Evolutionary conservation across 1,140 invertebrate species (phyloP), one percentile per base, ranked within the genome.

Genomic region (Monomorium pharaonis): DNA sequence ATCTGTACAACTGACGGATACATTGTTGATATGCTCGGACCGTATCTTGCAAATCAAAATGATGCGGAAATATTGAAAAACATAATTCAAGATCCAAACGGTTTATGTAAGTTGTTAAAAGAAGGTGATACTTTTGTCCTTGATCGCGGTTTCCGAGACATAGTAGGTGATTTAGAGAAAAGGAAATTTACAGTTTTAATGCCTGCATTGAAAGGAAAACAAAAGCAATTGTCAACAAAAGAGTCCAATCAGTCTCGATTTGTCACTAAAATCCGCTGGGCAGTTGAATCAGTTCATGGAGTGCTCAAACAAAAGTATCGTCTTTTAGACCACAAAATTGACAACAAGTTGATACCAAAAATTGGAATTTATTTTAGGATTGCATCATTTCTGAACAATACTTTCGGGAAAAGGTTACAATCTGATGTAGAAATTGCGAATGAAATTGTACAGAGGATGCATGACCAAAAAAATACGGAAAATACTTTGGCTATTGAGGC

Each of bases 101-200:
- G 84, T 65, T 37, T 78, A 9, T 24, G 16, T 30, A 60, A 37
- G 3, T 10, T 85, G 4, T 60, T 77, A 51, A 58, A 42, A 51
- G 18, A 21, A 62, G 44, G 44, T 44, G 74, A 78, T 77, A n/a
- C 33, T 51, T 85, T 44, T 51, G 58, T 85, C 63, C 62, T 91
- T 56, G 92, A 93, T 88, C 86, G 92, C 51, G 92, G 93, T 1
- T 51, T 51, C 5, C 18, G 49, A 51, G n/a, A n/a, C n/a, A 51
- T 51, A 51, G 14, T 16, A 1, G 42, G 92, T 93, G n/a, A 67
- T 24, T 67, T 67, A 14, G 37, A 16, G 24, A 14, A 67, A 24
- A 21, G 24, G 12, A 65, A 37, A 1, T 51, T 49, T n/a, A 51
- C 18, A 51, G 49, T 51, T 16, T 51, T 51, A n/a, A 51, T 51